Base-by-base conservation (phyloP, 2,888 invertebrate genomes). In the Tenthredo amoena region DNA sequence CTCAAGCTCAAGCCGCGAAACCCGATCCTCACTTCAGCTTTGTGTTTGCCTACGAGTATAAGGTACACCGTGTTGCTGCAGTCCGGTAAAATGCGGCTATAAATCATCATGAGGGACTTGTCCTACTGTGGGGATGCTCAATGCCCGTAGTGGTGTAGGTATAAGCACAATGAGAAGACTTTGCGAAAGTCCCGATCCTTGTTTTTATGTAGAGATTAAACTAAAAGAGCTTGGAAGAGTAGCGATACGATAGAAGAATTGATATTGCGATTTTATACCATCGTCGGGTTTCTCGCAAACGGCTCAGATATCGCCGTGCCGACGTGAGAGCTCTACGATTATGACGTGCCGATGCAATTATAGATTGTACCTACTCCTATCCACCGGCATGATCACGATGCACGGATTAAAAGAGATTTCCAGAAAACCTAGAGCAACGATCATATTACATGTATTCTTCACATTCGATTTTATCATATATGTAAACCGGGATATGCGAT, bases 271-370 rank as follows among this genome's bases (percentile, higher is more conserved):
- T 43, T 74, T 74, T 74, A 43, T n/a, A 21, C 43, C 21, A 74
- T 43, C 74, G 5, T 21, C 0, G 43, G 47, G 15, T 43, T 40
- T 34, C 26, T 43, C 12, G 37, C 31, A 74, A 43, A 21, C 43
- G 40, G 40, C 68, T 31, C 34, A 34, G 68, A 34, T 34, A 68
- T 34, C 6, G 68, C 68, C 68, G 34, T 34, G 68, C 15, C 31
- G 55, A 37, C 40, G 81, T 81, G 81, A 58, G 62, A 58, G 58
- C 21, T 58, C 74, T 40, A 40, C 81, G 81, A 40, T 81, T 81
- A 81, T 58, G 81, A 81, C 62, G 62, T 62, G 81, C 81, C 81
- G 81, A 81, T 81, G 81, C 81, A 81, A 81, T 81, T 81, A 81
- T 81, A 81, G 81, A 81, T 81, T 77, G 77, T 55, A 37, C 12